Evolutionary conservation across 2,797 vertebrate species (phyloP).

Genomic region (Paramormyrops hopkinsi): DNA sequence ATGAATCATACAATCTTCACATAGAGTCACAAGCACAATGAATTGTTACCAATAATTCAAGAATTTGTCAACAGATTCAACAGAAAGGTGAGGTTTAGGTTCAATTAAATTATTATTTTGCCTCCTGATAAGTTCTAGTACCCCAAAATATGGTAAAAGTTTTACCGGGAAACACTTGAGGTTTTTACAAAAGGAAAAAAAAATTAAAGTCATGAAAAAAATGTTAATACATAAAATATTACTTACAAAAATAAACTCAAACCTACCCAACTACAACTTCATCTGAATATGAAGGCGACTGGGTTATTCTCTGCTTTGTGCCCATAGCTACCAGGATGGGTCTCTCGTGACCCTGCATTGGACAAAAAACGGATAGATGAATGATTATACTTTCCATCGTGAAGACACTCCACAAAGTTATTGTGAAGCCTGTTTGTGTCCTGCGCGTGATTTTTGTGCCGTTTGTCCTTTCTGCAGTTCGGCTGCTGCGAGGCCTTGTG

Average conservation of each 20-base stretch:
- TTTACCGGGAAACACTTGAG: not conserved
- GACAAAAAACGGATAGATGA: not conserved
- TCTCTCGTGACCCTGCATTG: not conserved
- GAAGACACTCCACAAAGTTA: not conserved
- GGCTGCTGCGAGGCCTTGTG: constrained; percentile 94
- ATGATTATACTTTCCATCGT: not conserved
- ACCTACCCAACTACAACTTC: not conserved
- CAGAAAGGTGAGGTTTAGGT: not conserved
- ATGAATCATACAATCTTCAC: not conserved
- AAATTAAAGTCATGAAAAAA: too few species aligned
- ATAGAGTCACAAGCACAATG: not conserved
- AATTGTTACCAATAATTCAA: not conserved
- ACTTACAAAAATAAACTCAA: not conserved
- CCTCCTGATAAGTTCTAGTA: not conserved
- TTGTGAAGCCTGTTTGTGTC: not conserved
- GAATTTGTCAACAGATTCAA: not conserved
- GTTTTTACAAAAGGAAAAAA: not conserved
- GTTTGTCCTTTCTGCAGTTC: constrained; percentile 62
- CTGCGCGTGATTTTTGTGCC: not conserved
- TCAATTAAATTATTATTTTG: not conserved
- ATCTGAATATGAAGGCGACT: not conserved
- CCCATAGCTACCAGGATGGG: not conserved
- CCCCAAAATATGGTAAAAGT: not conserved
- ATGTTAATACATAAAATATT: not conserved
- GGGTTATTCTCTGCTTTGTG: not conserved